phyloP scores from a whole-genome alignment of 2,113 vertebrate species.

The Catharus bicknelli region DNA sequence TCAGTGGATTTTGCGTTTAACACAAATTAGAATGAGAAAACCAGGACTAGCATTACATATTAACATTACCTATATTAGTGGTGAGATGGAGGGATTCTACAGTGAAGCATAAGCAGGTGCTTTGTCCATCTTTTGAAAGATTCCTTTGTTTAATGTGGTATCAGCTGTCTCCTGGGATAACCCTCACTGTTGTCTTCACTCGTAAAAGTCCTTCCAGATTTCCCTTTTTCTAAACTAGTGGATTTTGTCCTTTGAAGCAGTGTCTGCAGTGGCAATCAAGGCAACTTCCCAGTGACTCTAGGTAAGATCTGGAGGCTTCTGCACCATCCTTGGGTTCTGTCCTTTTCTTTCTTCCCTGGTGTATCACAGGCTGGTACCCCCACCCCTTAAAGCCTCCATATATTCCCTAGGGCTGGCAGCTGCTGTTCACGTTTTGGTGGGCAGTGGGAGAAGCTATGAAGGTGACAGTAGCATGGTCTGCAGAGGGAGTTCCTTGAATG shows the following conservation, averaged over 20 bases:
- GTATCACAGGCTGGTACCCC: neutral
- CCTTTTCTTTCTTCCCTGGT: neutral
- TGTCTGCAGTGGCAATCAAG: neutral
- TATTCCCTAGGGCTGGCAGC: neutral
- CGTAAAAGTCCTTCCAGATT: neutral
- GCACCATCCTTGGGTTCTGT: neutral
- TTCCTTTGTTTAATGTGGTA: neutral
- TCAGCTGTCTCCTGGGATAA: neutral
- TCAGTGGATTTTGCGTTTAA: neutral
- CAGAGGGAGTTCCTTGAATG: neutral
- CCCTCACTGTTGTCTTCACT: neutral
- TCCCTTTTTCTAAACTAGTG: neutral
- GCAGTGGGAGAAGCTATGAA: neutral
- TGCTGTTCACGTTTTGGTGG: neutral
- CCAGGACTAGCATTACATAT: neutral
- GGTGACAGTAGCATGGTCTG: neutral
- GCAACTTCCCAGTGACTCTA: neutral
- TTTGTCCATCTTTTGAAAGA: neutral
- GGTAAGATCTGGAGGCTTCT: neutral
- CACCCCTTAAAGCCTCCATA: fast-evolving
- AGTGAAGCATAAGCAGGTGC: neutral
- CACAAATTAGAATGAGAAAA: neutral
- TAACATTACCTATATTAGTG: neutral
- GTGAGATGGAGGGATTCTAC: neutral
- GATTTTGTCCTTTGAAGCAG: neutral